Base-by-base conservation (phyloP, 1,140 invertebrate genomes). In the Brachionus calyciflorus region DNA sequence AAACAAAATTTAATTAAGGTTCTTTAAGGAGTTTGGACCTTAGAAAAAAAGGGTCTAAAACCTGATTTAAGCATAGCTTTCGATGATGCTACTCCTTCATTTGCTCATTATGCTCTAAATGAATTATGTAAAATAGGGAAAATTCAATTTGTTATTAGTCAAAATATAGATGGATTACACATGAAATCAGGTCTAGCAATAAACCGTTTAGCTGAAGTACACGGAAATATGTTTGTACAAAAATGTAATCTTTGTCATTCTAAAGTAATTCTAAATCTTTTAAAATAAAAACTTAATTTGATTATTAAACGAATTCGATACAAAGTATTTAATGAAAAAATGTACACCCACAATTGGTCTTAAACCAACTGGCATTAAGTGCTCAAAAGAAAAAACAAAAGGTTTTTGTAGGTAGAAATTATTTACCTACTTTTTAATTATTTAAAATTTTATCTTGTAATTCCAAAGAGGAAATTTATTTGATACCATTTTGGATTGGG, bases 401-500 rank as follows among this genome's bases (percentile, higher is more conserved):
- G 83, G 82, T 37, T 76, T 76, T 0, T 41, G 75, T 30, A 83
- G 65, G 65, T 70, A 49, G n/a, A 48, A 12, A 26, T 19, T 14
- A 41, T 6, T 21, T 26, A 12, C n/a, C 21, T 6, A 14, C 1
- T 60, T 40, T 40, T 24, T n/a, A 21, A 44, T 14, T 17, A 14
- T 12, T 26, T 24, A 19, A 0, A n/a, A 60, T 3, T 17, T 60
- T 12, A 33, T 60, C 19, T 37, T 4, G 14, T n/a, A 1, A 17
- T 40, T n/a, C n/a, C n/a, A n/a, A 78, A 85, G 95, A 77, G 95
- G 96, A 26, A 89, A 90, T 78, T 85, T 97, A 51, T 87, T 90
- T 78, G 96, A 99, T 84, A 95, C 91, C 30, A 92, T 98, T 76
- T 86, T 99, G n/a, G 96, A 99, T 85, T 99, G 96, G 96, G 96